These are phyloP conservation scores for Lordiphosa andalusiaca DNA, from an alignment of 2,888 invertebrate genomes.

Conservation along the genomic window DNA sequence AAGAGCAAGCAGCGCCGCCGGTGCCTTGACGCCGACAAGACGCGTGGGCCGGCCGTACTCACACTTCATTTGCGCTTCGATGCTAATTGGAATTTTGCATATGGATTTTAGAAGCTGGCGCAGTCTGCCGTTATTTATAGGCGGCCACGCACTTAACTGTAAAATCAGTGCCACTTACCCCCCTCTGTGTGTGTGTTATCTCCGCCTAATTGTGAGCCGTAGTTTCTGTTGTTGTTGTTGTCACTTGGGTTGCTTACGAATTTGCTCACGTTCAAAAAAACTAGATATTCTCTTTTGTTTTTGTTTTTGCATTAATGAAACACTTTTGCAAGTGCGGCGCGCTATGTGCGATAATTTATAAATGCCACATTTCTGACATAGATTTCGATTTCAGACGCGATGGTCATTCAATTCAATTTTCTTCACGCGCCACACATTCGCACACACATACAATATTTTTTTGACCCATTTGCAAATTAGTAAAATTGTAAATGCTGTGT, in stretches of 20 bases:
- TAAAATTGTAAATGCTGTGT: no score
- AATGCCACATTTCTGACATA: slow-evolving; percentile 54
- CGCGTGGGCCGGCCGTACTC: slow-evolving; percentile 13
- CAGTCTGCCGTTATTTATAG: slow-evolving; percentile 21
- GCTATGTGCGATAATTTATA: slow-evolving; percentile 60
- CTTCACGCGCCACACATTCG: slow-evolving; percentile 23
- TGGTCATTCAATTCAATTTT: slow-evolving; percentile 34
- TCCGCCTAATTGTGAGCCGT: slow-evolving; percentile 10
- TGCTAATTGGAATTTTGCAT: slow-evolving; percentile 56
- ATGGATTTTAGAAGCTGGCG: slow-evolving; percentile 22
- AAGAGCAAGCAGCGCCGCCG: slow-evolving; percentile 1
- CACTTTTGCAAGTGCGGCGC: slow-evolving; percentile 27
- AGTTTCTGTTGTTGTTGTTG: slow-evolving; percentile 19
- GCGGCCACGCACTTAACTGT: slow-evolving; percentile 8
- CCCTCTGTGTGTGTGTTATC: not conserved
- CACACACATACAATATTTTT: slow-evolving; percentile 8
- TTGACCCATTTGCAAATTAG: slow-evolving; percentile 8
- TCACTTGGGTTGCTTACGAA: slow-evolving; percentile 34
- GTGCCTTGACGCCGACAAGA: slow-evolving; percentile 7
- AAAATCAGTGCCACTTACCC: slow-evolving; percentile 1
- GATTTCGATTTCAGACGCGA: slow-evolving; percentile 35
- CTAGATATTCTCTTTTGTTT: slow-evolving; percentile 61
- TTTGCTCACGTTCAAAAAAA: no score
- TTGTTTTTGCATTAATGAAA: slow-evolving; percentile 52
- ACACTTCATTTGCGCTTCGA: slow-evolving; percentile 36